Conservation (phyloP, 2,797 vertebrate species). For the Halcyon chelicuti region DNA sequence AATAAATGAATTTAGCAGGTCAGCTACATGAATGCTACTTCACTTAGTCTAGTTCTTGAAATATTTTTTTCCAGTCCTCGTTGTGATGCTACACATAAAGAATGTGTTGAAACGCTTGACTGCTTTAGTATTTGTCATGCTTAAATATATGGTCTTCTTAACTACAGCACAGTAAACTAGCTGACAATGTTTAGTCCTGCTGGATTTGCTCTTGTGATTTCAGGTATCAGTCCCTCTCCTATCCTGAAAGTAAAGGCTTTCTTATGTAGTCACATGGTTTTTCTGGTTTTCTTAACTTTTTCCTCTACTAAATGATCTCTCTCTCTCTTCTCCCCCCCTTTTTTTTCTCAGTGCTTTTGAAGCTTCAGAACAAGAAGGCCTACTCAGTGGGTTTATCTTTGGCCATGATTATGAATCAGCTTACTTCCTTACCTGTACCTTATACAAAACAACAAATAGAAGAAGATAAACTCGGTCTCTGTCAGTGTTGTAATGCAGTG, state of each 20-base stretch:
- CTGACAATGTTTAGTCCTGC: neutral
- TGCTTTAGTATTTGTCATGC: neutral
- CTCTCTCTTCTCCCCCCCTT: neutral
- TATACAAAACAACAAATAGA: constrained; percentile 86
- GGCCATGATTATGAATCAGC: constrained; percentile 85
- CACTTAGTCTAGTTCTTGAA: neutral
- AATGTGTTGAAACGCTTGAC: neutral
- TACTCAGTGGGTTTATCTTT: constrained; percentile 83
- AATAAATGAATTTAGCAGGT: neutral
- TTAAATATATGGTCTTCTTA: neutral
- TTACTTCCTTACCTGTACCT: constrained; percentile 89
- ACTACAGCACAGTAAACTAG: neutral
- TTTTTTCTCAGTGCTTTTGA: constrained; percentile 81
- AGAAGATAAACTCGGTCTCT: constrained; percentile 85
- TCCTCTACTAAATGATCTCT: neutral
- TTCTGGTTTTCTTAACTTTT: neutral
- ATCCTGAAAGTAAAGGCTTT: neutral
- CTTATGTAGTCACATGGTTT: neutral
- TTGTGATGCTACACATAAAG: neutral
- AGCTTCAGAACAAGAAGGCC: constrained; percentile 82
- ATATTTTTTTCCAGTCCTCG: neutral
- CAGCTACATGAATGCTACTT: neutral
- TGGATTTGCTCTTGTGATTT: neutral
- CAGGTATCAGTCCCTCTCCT: neutral
- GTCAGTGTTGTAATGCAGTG: constrained; percentile 86